Evolutionary conservation across 1,140 invertebrate species (phyloP).

Genomic region (Drosophila arawakana): DNA sequence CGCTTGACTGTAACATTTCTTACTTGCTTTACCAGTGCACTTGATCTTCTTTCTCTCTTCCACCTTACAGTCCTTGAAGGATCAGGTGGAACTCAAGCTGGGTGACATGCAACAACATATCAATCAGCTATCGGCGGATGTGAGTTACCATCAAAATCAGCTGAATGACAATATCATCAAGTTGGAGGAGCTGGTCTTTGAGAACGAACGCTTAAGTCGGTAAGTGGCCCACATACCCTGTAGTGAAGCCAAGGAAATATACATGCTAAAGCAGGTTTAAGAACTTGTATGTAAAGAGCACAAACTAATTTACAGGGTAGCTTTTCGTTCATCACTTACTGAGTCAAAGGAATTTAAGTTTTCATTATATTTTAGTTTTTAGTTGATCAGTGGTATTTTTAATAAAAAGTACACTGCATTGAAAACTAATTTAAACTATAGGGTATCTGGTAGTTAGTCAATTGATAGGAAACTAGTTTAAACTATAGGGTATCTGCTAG

Average conservation of each 20-base stretch:
- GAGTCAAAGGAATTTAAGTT: too few species aligned
- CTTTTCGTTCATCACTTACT: too few species aligned
- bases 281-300: too few species aligned
- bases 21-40: background rate
- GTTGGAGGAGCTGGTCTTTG: constrained; percentile 72
- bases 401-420: too few species aligned
- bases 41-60: background rate
- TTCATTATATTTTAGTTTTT: too few species aligned
- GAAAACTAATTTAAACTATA: background rate
- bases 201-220: constrained; percentile 69
- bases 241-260: too few species aligned
- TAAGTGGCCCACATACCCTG: constrained; percentile 18
- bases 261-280: too few species aligned
- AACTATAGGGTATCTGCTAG: too few species aligned
- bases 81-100: constrained; percentile 63
- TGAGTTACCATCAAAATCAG: constrained; percentile 72
- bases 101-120: constrained; percentile 71
- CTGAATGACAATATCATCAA: constrained; percentile 79
- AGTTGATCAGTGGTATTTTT: too few species aligned
- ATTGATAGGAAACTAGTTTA: background rate
- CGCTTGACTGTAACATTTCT: too few species aligned
- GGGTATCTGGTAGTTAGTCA: background rate
- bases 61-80: constrained; percentile 56
- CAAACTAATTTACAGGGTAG: too few species aligned
- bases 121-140: constrained; percentile 68